Conservation (phyloP, 2,888 invertebrate genomes). For the Penaeus monodon region DNA sequence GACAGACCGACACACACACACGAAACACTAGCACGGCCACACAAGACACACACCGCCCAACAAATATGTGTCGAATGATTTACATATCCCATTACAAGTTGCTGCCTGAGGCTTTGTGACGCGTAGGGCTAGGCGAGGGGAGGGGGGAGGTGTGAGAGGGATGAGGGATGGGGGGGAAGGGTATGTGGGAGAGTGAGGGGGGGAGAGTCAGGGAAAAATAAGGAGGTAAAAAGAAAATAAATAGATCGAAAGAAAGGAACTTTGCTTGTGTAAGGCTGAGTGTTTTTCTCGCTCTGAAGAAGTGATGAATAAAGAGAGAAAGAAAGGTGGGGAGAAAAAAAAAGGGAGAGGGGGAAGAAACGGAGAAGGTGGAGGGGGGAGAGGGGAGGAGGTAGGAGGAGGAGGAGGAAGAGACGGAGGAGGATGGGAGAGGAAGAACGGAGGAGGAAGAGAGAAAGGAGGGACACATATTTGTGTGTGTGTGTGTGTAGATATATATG, state of each 20-base stretch:
- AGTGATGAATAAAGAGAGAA: neutral
- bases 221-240: conserved; percentile 2
- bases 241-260: conserved; percentile 31
- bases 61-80: conserved; percentile 56
- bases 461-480: no score
- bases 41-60: conserved; percentile 21
- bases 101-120: conserved; percentile 26
- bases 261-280: conserved; percentile 30
- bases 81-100: conserved; percentile 60
- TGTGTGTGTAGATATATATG: neutral
- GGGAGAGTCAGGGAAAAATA: neutral
- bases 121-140: no score
- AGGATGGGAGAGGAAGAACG: neutral
- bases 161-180: no score
- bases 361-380: neutral
- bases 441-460: neutral
- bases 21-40: conserved; percentile 28
- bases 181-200: no score
- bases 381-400: neutral
- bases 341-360: neutral
- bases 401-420: neutral
- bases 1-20: conserved; percentile 12
- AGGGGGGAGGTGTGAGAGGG: no score
- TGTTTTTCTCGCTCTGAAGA: conserved; percentile 10
- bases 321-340: neutral